Base-by-base conservation (phyloP, 2,888 invertebrate species). In the Apeira syringaria region DNA sequence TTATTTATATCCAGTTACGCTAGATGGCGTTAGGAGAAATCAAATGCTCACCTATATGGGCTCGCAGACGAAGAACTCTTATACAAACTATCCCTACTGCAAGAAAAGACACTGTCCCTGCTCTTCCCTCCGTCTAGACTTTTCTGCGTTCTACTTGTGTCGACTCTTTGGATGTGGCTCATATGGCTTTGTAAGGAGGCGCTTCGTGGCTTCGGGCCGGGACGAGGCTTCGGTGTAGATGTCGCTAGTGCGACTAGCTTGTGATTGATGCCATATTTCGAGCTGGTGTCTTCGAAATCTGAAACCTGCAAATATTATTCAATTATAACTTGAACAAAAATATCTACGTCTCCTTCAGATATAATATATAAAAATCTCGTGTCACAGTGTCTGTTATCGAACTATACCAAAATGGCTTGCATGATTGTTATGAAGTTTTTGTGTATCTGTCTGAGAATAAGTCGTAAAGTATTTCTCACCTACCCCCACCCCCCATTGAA, bases 281-380 rank as follows among this genome's bases (percentile, higher is more conserved):
- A 75, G 48, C 64, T 74, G 0, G 63, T 68, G 39, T 87, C 84
- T 50, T 87, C 86, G 50, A 87, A 85, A 37, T 87, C 85, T 15
- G 88, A 87, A 0, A 87, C 78, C 88, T 88, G 60, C 1, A 6
- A 22, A 22, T n/a, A n/a, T n/a, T n/a, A n/a, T n/a, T n/a, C n/a
- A n/a, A n/a, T n/a, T n/a, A n/a, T n/a, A n/a, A n/a, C n/a, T n/a
- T n/a, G n/a, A n/a, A n/a, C n/a, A n/a, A n/a, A n/a, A n/a, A n/a
- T n/a, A n/a, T n/a, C n/a, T n/a, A n/a, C n/a, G n/a, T n/a, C n/a
- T n/a, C n/a, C n/a, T n/a, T n/a, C n/a, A n/a, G n/a, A n/a, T n/a
- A n/a, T n/a, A n/a, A n/a, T n/a, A n/a, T n/a, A n/a, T n/a, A n/a
- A n/a, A n/a, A n/a, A n/a, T n/a, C n/a, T n/a, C n/a, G n/a, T n/a